Evolutionary conservation across 2,888 invertebrate species (phyloP).

Genomic region (Drosophila eohydei): DNA sequence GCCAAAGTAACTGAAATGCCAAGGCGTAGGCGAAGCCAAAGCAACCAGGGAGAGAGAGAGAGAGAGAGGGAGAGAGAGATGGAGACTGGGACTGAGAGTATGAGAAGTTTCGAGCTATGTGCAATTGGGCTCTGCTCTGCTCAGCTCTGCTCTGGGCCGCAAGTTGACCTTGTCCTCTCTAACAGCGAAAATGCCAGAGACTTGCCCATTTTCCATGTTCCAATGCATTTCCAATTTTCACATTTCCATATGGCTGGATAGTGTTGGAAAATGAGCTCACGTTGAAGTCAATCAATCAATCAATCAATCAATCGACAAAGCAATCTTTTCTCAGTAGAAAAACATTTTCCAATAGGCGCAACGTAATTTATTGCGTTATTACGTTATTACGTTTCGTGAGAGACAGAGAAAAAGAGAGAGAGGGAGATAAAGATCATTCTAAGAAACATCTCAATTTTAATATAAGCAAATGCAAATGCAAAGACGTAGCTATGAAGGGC

Average conservation of each 20-base stretch:
- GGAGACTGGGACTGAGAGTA: neutral
- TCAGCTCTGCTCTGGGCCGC: neutral
- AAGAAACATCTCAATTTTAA: neutral
- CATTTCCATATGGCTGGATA: slow-evolving; percentile 31
- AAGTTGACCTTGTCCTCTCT: slow-evolving; percentile 60
- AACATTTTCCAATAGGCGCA: slow-evolving; percentile 22
- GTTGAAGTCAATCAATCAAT: slow-evolving; percentile 18
- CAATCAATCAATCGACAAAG: neutral
- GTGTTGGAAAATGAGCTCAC: slow-evolving; percentile 2
- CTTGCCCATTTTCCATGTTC: slow-evolving; percentile 21
- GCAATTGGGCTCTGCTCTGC: slow-evolving; percentile 29
- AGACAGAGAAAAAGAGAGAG: neutral
- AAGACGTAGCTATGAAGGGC: no score
- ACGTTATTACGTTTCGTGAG: neutral
- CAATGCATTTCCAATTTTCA: slow-evolving; percentile 27
- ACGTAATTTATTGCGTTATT: slow-evolving; percentile 32
- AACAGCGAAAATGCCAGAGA: slow-evolving; percentile 20
- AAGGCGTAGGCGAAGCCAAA: slow-evolving; percentile 34
- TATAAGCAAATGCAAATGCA: neutral
- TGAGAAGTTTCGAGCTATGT: slow-evolving; percentile 15
- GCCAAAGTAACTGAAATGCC: slow-evolving; percentile 34
- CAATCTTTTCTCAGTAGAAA: neutral
- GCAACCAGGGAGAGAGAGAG: neutral
- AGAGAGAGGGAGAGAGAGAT: neutral
- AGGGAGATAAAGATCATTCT: neutral